phyloP scores from a whole-genome alignment of 2,113 vertebrate genomes.

The Miniopterus natalensis region DNA sequence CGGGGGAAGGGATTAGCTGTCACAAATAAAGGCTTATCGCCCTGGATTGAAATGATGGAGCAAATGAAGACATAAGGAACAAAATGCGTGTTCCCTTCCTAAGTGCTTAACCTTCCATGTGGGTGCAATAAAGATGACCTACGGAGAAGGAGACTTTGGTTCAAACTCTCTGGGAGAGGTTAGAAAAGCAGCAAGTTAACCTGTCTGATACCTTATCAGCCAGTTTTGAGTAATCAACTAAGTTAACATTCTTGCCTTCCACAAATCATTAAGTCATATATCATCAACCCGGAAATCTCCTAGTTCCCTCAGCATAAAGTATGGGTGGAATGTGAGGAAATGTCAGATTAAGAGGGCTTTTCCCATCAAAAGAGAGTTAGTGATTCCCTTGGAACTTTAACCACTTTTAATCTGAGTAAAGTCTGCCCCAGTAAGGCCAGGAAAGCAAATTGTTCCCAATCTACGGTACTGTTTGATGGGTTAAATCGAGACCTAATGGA shows the following conservation, averaged over 20 bases:
- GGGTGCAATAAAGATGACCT: slow-evolving; percentile 20
- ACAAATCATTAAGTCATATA: slow-evolving; percentile 78
- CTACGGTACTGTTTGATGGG: slow-evolving; percentile 19
- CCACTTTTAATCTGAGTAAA: slow-evolving; percentile 75
- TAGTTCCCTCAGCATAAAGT: slow-evolving; percentile 61
- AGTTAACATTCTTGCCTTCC: slow-evolving; percentile 78
- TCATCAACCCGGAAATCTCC: slow-evolving; percentile 67
- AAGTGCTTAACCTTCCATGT: not conserved
- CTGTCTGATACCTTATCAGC: slow-evolving; percentile 78
- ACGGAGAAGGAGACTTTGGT: slow-evolving; percentile 38
- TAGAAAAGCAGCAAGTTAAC: slow-evolving; percentile 77
- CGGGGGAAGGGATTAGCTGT: slow-evolving; percentile 51
- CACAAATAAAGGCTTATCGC: slow-evolving; percentile 38
- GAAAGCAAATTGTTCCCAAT: slow-evolving; percentile 30
- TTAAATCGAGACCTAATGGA: not conserved
- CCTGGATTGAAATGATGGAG: slow-evolving; percentile 48
- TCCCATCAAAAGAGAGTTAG: slow-evolving; percentile 72
- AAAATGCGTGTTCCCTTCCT: not conserved
- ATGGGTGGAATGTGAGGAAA: slow-evolving; percentile 79
- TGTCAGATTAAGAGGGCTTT: slow-evolving; percentile 64
- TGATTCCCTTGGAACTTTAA: slow-evolving; percentile 70
- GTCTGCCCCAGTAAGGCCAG: slow-evolving; percentile 56
- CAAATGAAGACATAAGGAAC: slow-evolving; percentile 35
- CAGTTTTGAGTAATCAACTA: slow-evolving; percentile 74
- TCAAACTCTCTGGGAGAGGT: slow-evolving; percentile 73